Conservation (phyloP, 2,888 invertebrate species). For the Entomobrya proxima region DNA sequence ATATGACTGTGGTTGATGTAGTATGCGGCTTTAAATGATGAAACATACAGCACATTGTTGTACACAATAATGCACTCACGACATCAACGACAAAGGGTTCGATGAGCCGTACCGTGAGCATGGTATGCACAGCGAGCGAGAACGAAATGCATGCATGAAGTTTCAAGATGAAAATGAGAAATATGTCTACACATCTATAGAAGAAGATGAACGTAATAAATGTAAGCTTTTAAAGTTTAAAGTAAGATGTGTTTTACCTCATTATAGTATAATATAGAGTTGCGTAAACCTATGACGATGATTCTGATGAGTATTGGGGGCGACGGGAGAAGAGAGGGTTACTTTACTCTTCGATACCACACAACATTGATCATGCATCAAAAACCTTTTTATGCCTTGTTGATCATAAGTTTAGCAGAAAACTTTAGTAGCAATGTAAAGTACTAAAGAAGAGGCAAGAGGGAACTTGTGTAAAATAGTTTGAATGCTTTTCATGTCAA, state of each 20-base stretch:
- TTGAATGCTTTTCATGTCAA: neutral
- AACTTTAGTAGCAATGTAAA: neutral
- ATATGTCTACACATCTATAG: neutral
- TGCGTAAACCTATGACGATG: neutral
- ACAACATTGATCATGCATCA: conserved; percentile 14
- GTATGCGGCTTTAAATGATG: neutral
- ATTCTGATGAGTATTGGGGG: neutral
- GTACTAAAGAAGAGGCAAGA: neutral
- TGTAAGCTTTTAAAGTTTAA: neutral
- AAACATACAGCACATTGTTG: conserved; percentile 36
- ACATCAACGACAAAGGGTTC: conserved; percentile 25
- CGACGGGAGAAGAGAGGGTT: neutral
- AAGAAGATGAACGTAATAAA: neutral
- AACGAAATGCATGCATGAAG: neutral
- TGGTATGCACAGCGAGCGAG: neutral
- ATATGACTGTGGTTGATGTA: neutral
- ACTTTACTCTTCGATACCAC: conserved; percentile 19
- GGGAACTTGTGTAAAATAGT: conserved; percentile 8
- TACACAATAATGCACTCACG: conserved; percentile 39
- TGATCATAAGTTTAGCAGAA: conserved; percentile 12
- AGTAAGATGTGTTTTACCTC: neutral
- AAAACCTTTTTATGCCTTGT: conserved; percentile 38
- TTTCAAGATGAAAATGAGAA: neutral
- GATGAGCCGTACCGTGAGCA: conserved; percentile 15
- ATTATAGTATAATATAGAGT: neutral